phyloP scores from a whole-genome alignment of 2,113 vertebrate species.

The Catagonus wagneri region DNA sequence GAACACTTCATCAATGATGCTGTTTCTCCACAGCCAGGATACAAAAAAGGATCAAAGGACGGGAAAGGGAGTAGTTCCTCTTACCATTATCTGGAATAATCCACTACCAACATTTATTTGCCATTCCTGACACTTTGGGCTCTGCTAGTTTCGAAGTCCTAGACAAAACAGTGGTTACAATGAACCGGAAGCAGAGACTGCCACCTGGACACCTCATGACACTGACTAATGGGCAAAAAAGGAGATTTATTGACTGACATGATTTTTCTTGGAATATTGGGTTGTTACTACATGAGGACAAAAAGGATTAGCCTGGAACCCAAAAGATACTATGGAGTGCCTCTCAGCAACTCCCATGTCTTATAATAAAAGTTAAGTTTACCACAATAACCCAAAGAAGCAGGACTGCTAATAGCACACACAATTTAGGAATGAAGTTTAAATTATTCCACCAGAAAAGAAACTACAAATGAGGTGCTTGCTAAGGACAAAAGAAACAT shows the following conservation, averaged over 20 bases:
- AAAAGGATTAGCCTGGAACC: background rate
- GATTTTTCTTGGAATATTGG: background rate
- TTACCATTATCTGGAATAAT: background rate
- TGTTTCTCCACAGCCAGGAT: background rate
- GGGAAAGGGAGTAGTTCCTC: background rate
- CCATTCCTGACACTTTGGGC: background rate
- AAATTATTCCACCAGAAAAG: background rate
- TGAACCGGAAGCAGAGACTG: background rate
- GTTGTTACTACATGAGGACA: background rate
- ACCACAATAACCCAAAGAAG: background rate
- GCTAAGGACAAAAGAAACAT: background rate
- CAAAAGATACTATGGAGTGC: background rate
- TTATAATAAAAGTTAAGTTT: background rate
- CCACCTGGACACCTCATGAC: background rate
- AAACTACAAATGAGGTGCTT: background rate
- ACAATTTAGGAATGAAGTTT: background rate
- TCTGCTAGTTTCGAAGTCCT: background rate
- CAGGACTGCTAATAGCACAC: background rate
- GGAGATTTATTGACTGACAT: background rate
- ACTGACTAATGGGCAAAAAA: background rate
- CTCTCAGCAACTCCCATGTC: background rate
- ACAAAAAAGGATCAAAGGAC: background rate
- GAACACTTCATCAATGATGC: background rate
- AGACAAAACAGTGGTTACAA: background rate
- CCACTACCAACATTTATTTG: background rate